Evolutionary conservation across 2,113 vertebrate species (phyloP), one percentile per base, ranked within the genome.

Genomic region (Chinchilla lanigera): DNA sequence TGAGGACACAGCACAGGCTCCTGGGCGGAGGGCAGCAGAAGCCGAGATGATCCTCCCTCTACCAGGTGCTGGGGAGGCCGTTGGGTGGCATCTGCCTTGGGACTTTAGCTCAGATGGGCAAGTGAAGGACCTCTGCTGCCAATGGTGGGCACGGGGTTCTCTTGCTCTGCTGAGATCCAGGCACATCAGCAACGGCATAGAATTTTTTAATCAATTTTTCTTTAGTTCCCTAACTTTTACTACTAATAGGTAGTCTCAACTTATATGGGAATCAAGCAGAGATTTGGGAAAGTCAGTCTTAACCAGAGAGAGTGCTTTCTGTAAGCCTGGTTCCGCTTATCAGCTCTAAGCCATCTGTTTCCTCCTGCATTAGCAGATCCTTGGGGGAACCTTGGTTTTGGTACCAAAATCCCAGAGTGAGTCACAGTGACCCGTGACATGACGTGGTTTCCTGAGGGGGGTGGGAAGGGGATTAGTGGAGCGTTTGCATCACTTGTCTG

Each of bases 11-110:
- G 82, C 78, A 3, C 13, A 12, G n/a, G 71, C 60, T 80, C 41
- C 38, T 1, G 10, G 5, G 17, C 44, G 20, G 30, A 38, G 35
- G 26, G 47, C 8, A 3, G 44, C 38, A 47, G 0, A 4, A 12
- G 2, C 41, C 60, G 58, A 35, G 19, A 5, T 1, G 12, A 2
- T 0, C 60, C 33, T 60, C 56, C 24, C 9, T 22, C 35, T 47
- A 3, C 11, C 71, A 28, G 33, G 3, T 35, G 1, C 0, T 19
- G 67, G 17, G 3, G 22, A 41, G 26, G 4, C 9, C 2, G 5
- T 61, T 75, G 19, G 11, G 65, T 26, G 38, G 71, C 38, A 0
- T 26, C 28, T 6, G 1, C 33, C 10, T 60, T 16, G 56, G 71
- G 17, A 28, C 10, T 16, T 69, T 1, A 63, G 44, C 52, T 16